Evolutionary conservation across 1,140 invertebrate genomes (phyloP), one percentile per base, ranked within the genome.

Genomic region (Zaprionus taronus): DNA sequence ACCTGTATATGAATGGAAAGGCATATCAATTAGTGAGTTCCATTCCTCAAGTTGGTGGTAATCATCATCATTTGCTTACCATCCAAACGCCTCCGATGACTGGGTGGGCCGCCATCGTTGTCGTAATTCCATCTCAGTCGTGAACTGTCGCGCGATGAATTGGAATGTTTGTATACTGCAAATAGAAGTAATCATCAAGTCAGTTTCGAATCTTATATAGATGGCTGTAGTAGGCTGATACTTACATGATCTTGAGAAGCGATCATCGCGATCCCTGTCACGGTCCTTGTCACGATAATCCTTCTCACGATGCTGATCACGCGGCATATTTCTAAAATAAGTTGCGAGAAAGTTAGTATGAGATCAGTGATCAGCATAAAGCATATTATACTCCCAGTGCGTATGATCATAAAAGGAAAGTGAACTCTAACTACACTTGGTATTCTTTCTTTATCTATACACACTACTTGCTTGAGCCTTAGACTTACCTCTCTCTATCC

Each of bases 141-240:
- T 91, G 91, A 92, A 82, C 92, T 95, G 80, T 94, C 94, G 90
- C 95, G 94, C 92, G 95, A 84, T 74, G 84, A 95, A 94, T 95
- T 96, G 95, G 95, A 96, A 96, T 96, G 95, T 96, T 96, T 96
- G 93, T 96, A 95, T 93, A 94, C 95, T 96, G 77, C 5, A 22
- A 20, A 56, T n/a, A 22, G 0, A 31, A 49, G n/a, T 14, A 5
- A 14, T 55, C 55, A 15, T 34, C 31, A 11, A n/a, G 38, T 22
- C 31, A 41, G 14, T 44, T 63, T 24, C 11, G 62, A 12, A 5
- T 15, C 1, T 24, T 5, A 11, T 28, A 7, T 11, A 15, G 11
- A 14, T 15, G 24, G 12, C 12, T 5, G 47, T 12, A 5, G 11
- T 11, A 34, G 2, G 31, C 3, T 11, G 9, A 9, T 11, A 72